Evolutionary conservation across 2,113 vertebrate genomes (phyloP), one percentile per base, ranked within the genome.

Genomic region (Agapornis roseicollis): DNA sequence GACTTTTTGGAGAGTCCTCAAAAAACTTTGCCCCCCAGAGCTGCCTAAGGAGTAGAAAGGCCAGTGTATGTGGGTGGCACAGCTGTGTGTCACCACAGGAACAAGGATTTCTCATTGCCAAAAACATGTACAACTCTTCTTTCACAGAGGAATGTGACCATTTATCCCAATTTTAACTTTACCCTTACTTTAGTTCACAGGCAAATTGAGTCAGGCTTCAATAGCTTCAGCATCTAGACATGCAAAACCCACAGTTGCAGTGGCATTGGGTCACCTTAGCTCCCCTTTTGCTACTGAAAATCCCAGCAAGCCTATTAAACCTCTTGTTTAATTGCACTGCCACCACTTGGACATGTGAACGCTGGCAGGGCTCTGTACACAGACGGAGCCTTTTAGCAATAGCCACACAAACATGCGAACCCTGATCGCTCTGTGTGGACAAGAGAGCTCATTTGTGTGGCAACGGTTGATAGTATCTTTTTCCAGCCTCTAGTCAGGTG

Each of bases 31-130:
- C 15, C 49, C 25, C 24, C 12, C 6, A 68, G 31, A 70, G 60
- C 33, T 61, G 24, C 28, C 22, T 0, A 0, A 31, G 17, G 63
- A 71, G 27, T 4, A 89, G 37, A 19, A 82, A 80, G 31, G 7
- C 12, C 0, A 0, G 15, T 18, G 37, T n/a, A n/a, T 0, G 4
- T 5, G 14, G 13, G 22, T 35, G 25, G 53, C 28, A 50, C 11
- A 70, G 28, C 10, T 74, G 14, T 19, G 7, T 42, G 58, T 29
- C 15, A n/a, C 29, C 65, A 64, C 31, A 55, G 27, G 7, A 65
- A 39, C 2, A 50, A 68, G 44, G 24, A 76, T 23, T 87, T 82
- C 42, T 68, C 20, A 13, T 5, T 46, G 50, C 22, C 52, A 65
- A 56, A 92, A 83, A 33, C n/a, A 39, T 0, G 2, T 28, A 44